Evolutionary conservation across 2,113 vertebrate genomes (phyloP).

Genomic region (Coracopsis vasa): DNA sequence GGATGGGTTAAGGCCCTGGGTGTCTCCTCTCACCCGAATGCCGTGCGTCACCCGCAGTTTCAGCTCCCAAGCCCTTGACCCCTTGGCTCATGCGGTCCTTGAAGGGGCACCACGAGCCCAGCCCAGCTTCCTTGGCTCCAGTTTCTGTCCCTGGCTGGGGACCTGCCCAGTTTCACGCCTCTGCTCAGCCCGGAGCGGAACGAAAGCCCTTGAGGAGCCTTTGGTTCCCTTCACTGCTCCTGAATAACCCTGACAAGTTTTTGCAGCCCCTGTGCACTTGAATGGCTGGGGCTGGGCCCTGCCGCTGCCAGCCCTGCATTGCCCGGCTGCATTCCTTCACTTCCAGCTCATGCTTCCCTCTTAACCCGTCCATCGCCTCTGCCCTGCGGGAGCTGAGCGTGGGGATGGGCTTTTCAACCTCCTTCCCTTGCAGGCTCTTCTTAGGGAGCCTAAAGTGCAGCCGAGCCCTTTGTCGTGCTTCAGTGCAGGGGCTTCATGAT

Average conservation of each 20-base stretch:
- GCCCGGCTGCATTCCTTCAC: conserved; percentile 40
- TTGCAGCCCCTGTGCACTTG: conserved; percentile 14
- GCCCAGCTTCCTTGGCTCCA: not conserved
- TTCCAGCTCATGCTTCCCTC: not conserved
- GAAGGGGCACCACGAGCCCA: not conserved
- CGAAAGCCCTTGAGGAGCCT: conserved; percentile 17
- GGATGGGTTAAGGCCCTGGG: not conserved
- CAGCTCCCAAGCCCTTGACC: not conserved
- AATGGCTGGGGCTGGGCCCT: not conserved
- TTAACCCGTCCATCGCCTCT: not conserved
- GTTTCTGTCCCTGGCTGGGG: not conserved
- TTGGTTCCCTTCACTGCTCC: conserved; percentile 17
- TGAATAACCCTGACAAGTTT: conserved; percentile 37
- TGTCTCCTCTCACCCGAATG: not conserved
- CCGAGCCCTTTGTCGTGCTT: rapidly evolving
- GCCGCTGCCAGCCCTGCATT: not conserved
- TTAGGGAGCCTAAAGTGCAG: not conserved
- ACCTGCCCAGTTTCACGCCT: not conserved
- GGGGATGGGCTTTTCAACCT: not conserved
- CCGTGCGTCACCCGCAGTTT: not conserved
- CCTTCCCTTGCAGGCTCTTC: not conserved
- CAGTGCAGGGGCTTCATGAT: not conserved
- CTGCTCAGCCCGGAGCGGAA: not conserved
- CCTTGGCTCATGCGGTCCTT: not conserved
- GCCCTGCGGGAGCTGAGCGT: rapidly evolving